phyloP scores from a whole-genome alignment of 2,888 invertebrate species.

The Lymantria monacha region DNA sequence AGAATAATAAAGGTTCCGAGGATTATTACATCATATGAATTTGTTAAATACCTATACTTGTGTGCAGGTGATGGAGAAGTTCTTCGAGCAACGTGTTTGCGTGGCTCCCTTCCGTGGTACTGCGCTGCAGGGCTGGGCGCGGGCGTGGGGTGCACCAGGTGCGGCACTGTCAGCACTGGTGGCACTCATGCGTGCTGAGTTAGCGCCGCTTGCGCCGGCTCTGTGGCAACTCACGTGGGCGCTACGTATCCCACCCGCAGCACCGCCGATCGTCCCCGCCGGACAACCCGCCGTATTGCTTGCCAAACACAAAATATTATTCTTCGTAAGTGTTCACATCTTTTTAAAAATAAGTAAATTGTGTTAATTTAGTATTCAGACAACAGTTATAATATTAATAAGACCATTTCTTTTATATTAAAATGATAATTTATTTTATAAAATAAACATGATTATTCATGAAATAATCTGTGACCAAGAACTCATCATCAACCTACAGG shows the following conservation, averaged over 20 bases:
- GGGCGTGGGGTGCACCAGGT: slow-evolving; percentile 91
- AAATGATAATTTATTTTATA: no score
- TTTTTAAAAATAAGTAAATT: not conserved
- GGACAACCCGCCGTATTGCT: slow-evolving; percentile 94
- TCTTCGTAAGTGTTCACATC: slow-evolving; percentile 87
- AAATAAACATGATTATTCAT: no score
- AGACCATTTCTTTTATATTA: no score
- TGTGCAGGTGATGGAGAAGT: slow-evolving; percentile 92
- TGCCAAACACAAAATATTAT: slow-evolving; percentile 93
- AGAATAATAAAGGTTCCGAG: no score
- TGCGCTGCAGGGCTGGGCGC: slow-evolving; percentile 92
- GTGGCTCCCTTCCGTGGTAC: slow-evolving; percentile 96
- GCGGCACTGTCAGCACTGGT: slow-evolving; percentile 96
- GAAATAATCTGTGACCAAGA: no score
- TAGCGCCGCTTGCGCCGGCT: slow-evolving; percentile 78
- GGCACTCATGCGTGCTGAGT: slow-evolving; percentile 88
- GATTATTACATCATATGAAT: no score
- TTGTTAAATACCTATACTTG: not conserved
- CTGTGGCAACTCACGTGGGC: slow-evolving; percentile 92
- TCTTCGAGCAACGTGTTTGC: slow-evolving; percentile 94
- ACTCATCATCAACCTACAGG: no score
- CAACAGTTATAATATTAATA: no score
- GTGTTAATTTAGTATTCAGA: no score
- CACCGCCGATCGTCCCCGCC: slow-evolving; percentile 93
- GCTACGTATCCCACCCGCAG: slow-evolving; percentile 94